Evolutionary conservation across 2,888 invertebrate genomes (phyloP), one percentile per base, ranked within the genome.

Genomic region (Linnaemya vulpina): DNA sequence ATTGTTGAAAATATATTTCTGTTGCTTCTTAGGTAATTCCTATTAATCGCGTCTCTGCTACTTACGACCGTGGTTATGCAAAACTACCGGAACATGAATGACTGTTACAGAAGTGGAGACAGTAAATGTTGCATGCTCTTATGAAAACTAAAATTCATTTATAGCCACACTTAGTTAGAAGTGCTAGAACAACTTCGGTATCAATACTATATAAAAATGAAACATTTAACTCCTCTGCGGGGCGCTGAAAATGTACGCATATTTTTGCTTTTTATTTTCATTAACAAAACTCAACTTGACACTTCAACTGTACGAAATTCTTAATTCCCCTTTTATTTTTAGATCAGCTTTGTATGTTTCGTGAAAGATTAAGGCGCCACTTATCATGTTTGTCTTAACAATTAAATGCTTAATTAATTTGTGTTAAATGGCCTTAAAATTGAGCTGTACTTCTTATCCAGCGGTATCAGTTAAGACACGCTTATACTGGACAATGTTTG

Each of bases 331-430:
- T 17, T 46, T 51, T 7, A 9, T 38, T 60, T 13, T 46, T n/a
- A 17, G n/a, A 22, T 40, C 15, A 13, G 51, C 35, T 22, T n/a
- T 35, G 25, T 46, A 30, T 53, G 17, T 40, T 40, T n/a, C 10
- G 22, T 38, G 40, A 13, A 46, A 53, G 43, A 35, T 38, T 38
- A 35, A 77, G 80, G 84, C 81, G 84, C 84, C 81, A 77, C 74
- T 84, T 78, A 81, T 77, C 81, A 43, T 74, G 77, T 81, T 77
- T 78, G 77, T 78, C 70, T 78, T 51, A 74, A 60, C 77, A 70
- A 85, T 81, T 81, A 85, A 81, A 81, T 74, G 74, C 77, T 74
- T 81, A 85, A 85, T 85, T 85, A 85, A 81, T 85, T 85, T 70
- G 58, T 70, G 74, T 78, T 85, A 80, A 84, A 73, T 77, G 76